phyloP scores from a whole-genome alignment of 2,113 vertebrate genomes.

The Spheniscus mendiculus region DNA sequence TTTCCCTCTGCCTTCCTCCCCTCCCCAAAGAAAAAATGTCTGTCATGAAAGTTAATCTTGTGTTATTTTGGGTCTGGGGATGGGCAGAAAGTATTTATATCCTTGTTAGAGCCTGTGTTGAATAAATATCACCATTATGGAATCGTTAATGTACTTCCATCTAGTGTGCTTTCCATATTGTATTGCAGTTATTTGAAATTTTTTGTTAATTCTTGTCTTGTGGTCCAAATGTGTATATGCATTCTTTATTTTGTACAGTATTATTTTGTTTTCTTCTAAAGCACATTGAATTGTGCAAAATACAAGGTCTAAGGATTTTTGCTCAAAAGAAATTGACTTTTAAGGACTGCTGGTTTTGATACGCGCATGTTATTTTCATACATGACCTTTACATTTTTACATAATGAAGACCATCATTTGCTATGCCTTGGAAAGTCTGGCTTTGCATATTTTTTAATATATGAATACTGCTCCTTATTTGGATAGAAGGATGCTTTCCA shows the following conservation, averaged over 20 bases:
- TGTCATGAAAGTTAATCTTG: neutral
- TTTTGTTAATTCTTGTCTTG: neutral
- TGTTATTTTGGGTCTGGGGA: neutral
- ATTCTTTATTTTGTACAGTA: neutral
- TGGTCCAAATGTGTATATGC: neutral
- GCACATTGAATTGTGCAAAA: neutral
- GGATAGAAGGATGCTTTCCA: neutral
- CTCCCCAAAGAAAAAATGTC: neutral
- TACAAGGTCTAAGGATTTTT: neutral
- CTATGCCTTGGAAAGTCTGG: neutral
- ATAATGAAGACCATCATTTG: accelerated
- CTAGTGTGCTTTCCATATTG: neutral
- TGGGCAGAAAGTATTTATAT: neutral
- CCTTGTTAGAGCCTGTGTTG: neutral
- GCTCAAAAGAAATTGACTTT: neutral
- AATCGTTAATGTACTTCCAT: neutral
- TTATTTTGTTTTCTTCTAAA: neutral
- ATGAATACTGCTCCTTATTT: neutral
- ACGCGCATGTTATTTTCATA: accelerated
- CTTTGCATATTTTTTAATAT: neutral
- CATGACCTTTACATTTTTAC: neutral
- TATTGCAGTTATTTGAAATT: neutral
- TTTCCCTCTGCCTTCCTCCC: neutral
- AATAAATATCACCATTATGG: neutral
- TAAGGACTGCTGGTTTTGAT: neutral